A percentile compares a stretch with the other conserved stretches of the same genome.
Evolutionary conservation across 2,888 invertebrate species (phyloP).

Genomic region (Lumbricus terrestris): DNA sequence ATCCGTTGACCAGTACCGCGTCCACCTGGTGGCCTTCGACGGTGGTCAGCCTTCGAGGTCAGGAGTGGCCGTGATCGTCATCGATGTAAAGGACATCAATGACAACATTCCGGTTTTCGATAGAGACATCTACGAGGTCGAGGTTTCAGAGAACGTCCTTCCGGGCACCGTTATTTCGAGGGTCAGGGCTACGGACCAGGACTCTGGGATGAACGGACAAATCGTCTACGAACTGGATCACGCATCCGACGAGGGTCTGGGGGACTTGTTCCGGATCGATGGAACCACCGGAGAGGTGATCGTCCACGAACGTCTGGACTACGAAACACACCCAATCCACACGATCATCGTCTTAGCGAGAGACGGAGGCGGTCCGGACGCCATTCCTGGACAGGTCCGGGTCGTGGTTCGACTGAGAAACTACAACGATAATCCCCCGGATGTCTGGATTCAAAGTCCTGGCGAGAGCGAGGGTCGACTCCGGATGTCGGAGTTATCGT

Average conservation of each 20-base stretch:
- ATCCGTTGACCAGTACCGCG: conserved; percentile 61
- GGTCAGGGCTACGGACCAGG: conserved; percentile 34
- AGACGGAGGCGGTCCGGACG: conserved; percentile 20
- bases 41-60: conserved; percentile 68
- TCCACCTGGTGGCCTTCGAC: conserved; percentile 84
- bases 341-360: conserved; percentile 21
- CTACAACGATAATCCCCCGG: conserved; percentile 31
- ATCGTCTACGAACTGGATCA: conserved; percentile 28
- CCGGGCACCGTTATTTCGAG: conserved; percentile 25
- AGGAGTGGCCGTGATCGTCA: conserved; percentile 26
- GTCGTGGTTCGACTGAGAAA: conserved; percentile 23
- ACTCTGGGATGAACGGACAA: conserved; percentile 34
- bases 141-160: conserved; percentile 30
- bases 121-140: conserved; percentile 29
- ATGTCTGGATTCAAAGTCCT: conserved; percentile 19
- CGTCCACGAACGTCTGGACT: conserved; percentile 22
- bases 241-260: background rate
- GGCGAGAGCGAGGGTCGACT: background rate
- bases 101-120: conserved; percentile 37
- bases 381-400: conserved; percentile 19
- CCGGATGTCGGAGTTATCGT: background rate
- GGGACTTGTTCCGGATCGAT: conserved; percentile 20
- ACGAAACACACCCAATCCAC: conserved; percentile 23
- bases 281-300: conserved; percentile 22
- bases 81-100: conserved; percentile 36